Base-by-base conservation (phyloP, 1,140 invertebrate species). In the Amyelois transitella region DNA sequence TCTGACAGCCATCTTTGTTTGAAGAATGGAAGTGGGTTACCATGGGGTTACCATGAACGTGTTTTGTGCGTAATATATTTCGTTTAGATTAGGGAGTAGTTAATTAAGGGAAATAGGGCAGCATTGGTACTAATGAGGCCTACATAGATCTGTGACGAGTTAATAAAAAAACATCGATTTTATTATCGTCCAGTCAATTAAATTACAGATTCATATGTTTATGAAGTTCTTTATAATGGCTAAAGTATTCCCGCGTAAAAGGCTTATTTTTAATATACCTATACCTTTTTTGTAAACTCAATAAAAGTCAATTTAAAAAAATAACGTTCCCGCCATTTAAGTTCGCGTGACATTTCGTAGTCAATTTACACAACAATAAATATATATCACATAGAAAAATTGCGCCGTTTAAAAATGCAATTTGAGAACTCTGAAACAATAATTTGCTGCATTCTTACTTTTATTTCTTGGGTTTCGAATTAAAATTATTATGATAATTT, bases 21-120 rank as follows among this genome's bases (percentile, higher is more conserved):
- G 20, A 48, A 21, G 45, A n/a, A 48, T 19, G 19, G 45, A 48
- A 48, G 45, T 48, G n/a, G 45, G 45, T 48, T 48, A 45, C 20
- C 18, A 7, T 20, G 18, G 18, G 2, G 25, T 5, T 12, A 28
- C n/a, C n/a, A 38, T 14, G 32, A 38, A 38, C n/a, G 8, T 32
- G 12, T 38, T n/a, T n/a, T 38, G 32, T 38, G 32, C 32, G 32
- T 38, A 38, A 14, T 38, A 14, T 38, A 38, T 38, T 38, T 38
- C 4, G 6, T 32, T 38, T 38, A 38, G 32, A 38, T 38, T 38
- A 28, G 1, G 6, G 8, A 1, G 32, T 12, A 6, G 10, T 10
- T 38, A 14, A 38, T 38, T 38, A 38, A n/a, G 32, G 6, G 6
- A 38, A 38, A 14, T 38, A 14, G 32, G 6, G 12, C 10, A 10